Base-by-base conservation (phyloP, 2,888 invertebrate genomes). In the Anthoptus insignis region DNA sequence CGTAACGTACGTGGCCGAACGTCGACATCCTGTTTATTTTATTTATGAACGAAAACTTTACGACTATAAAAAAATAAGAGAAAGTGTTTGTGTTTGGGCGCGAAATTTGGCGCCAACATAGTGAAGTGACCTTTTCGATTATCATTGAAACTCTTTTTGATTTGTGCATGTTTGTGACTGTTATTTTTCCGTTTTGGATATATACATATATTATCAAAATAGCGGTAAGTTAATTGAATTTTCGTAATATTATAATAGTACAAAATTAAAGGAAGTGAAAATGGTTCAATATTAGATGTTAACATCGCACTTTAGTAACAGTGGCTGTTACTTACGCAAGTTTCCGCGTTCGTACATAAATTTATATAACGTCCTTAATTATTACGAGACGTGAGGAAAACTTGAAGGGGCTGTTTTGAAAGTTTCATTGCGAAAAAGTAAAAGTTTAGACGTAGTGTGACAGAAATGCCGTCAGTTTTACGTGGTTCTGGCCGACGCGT, bases 1-100 rank as follows among this genome's bases (percentile, higher is more conserved):
- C 85, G 83, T 67, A 69, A 61, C 81, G 86, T 81, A 90, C 91
- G 92, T 91, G 91, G 91, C 89, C 13, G 74, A 71, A 76, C 80
- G 63, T 42, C 79, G 79, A 77, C 68, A 65, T 72, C 68, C 54
- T 67, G 50, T 64, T 60, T 47, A 53, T 66, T 73, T 53, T 65
- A 61, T 65, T 58, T 67, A 42, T 57, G 59, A 52, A 63, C 59
- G 58, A 66, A 66, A 59, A 66, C 59, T 56, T 53, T 67, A 53
- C 47, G 52, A 64, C 50, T n/a, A 59, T 63, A 53, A 53, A 39
- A 66, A 66, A 68, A 60, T 60, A 56, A 65, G 54, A 67, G 64
- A 66, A 67, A 71, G 68, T 66, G 67, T 59, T 59, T 68, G 77
- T 81, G 79, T 78, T 82, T 67, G 67, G 74, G 79, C 77, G 82